Base-by-base conservation (phyloP, 2,888 invertebrate genomes). In the Hyppa rectilinea region DNA sequence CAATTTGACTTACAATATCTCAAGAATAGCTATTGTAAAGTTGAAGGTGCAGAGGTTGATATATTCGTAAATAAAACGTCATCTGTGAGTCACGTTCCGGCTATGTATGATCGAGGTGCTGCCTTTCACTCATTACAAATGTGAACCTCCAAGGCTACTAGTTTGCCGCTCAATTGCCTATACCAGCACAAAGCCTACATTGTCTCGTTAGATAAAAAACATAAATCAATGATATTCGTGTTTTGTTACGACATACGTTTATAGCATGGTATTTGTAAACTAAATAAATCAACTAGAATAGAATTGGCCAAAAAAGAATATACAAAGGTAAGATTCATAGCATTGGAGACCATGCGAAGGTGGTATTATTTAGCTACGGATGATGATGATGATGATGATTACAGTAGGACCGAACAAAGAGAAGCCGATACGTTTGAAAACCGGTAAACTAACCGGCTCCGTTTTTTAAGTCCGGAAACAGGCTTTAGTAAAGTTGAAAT, bases 61-160 rank as follows among this genome's bases (percentile, higher is more conserved):
- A 80, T 83, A 85, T 85, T 86, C 81, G 75, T 85, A 87, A 88
- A 88, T 87, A 88, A 87, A 87, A 89, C 90, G 87, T 87, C 87
- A 89, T 86, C 80, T 83, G 85, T 93, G 93, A 93, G 89, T 93
- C 94, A 93, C 88, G 89, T 85, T 81, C 72, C 61, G 71, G 85
- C 85, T 87, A 89, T 89, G 91, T 89, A 85, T 88, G 88, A 87
- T 87, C 86, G 86, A 86, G 81, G 85, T 85, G 85, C 84, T 83
- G 90, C 95, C 95, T 95, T 95, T 95, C 95, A 94, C 95, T 94
- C 90, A 92, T 92, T 93, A 92, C 88, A 87, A 92, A 91, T 92
- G 89, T 87, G 88, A 89, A 89, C 89, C 88, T 91, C 89, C 93
- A 95, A 95, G 95, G 95, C 90, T 93, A 88, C 80, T 76, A 74